A percentile compares a stretch with the other conserved stretches of the same genome.
Conservation (phyloP, 92 coral and sea anemone species). For the Porites divaricata region DNA sequence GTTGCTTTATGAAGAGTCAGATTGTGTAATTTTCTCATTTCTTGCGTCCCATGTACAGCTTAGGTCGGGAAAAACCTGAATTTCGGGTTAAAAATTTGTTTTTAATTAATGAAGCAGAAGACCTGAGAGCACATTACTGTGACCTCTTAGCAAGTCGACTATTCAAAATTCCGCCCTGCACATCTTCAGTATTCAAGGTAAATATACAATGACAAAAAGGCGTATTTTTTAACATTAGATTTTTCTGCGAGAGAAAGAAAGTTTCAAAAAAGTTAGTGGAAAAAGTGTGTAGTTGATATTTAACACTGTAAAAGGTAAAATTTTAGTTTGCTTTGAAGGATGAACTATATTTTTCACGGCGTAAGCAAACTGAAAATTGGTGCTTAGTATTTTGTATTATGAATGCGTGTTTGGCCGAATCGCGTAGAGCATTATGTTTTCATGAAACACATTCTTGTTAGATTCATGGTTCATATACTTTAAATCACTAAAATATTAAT, state of each 20-base stretch:
- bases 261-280: background rate
- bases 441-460: background rate
- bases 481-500: background rate
- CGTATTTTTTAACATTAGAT: background rate
- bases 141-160: background rate
- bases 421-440: background rate
- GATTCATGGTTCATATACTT: background rate
- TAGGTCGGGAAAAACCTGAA: background rate
- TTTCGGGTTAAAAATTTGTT: background rate
- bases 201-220: background rate
- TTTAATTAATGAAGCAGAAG: no score
- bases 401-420: background rate
- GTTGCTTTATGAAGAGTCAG: background rate
- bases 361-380: background rate
- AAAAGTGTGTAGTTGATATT: background rate
- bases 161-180: background rate
- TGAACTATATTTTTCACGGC: background rate
- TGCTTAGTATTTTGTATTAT: background rate
- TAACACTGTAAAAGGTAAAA: no score
- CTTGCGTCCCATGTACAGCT: background rate
- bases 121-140: no score
- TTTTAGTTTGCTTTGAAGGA: background rate
- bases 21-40: background rate
- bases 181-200: slow-evolving; percentile 13
- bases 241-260: background rate